phyloP scores from a whole-genome alignment of 1,140 invertebrate species.

The Pachyrhynchus sulphureomaculatus region DNA sequence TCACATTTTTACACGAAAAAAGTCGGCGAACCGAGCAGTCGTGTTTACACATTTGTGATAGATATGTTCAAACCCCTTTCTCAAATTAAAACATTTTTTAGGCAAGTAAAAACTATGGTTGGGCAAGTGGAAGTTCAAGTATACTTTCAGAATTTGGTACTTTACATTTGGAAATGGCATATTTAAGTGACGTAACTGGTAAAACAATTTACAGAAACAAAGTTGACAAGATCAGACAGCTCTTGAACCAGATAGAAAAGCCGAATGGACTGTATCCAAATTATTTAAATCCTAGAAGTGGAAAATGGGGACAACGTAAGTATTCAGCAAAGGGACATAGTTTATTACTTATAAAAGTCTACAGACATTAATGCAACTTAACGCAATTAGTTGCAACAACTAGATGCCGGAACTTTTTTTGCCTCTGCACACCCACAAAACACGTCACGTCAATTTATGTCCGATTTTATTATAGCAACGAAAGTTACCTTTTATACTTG shows the following conservation, averaged over 20 bases:
- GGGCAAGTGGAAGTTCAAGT: slow-evolving; percentile 95
- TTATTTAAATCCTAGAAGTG: slow-evolving; percentile 94
- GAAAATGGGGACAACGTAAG: slow-evolving; percentile 97
- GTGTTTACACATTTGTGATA: too few relatives aligned
- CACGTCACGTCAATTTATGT: too few relatives aligned
- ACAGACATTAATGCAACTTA: too few relatives aligned
- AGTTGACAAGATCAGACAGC: slow-evolving; percentile 81
- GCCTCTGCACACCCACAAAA: too few relatives aligned
- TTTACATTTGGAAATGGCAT: slow-evolving; percentile 94
- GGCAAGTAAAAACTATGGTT: slow-evolving; percentile 92
- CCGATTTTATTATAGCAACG: too few relatives aligned
- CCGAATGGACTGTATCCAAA: slow-evolving; percentile 95
- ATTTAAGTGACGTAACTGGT: slow-evolving; percentile 92
- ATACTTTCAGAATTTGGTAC: slow-evolving; percentile 98
- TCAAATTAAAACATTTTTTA: slow-evolving; percentile 51
- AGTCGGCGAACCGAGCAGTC: too few relatives aligned
- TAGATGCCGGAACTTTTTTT: too few relatives aligned
- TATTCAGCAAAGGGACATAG: slow-evolving; percentile 43
- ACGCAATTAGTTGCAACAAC: too few relatives aligned
- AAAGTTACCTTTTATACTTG: too few relatives aligned
- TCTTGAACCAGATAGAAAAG: slow-evolving; percentile 83
- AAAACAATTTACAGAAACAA: slow-evolving; percentile 87
- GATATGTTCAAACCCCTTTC: background rate
- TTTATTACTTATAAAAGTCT: background rate
- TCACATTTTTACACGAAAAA: too few relatives aligned